Conservation (phyloP, 2,797 vertebrate genomes). For the Labroides dimidiatus region DNA sequence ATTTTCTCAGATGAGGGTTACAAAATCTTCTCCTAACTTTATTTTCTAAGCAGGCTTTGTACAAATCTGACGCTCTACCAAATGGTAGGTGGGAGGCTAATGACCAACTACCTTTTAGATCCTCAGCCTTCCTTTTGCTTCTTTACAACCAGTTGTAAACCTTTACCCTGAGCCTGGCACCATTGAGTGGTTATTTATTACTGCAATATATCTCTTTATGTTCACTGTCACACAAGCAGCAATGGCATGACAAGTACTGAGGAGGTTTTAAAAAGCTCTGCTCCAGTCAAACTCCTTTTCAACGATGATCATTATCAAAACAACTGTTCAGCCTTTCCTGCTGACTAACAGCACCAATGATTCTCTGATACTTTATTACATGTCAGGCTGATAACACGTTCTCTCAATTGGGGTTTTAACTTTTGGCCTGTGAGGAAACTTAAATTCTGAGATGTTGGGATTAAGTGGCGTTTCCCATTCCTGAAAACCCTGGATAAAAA, state of each 20-base stretch:
- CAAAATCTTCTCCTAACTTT: slow-evolving; percentile 1
- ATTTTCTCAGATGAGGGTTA: not conserved
- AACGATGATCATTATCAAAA: slow-evolving; percentile 86
- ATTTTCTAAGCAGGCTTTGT: slow-evolving; percentile 24
- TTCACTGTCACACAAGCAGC: slow-evolving; percentile 89
- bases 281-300: slow-evolving; percentile 90
- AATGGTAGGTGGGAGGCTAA: slow-evolving; percentile 50
- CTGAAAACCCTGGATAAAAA: not conserved
- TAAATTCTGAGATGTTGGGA: not conserved
- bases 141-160: slow-evolving; percentile 78
- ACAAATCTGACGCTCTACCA: slow-evolving; percentile 44
- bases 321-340: slow-evolving; percentile 79
- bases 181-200: slow-evolving; percentile 93
- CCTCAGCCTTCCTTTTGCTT: slow-evolving; percentile 53
- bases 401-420: not conserved
- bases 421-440: not conserved
- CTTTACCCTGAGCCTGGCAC: slow-evolving; percentile 72
- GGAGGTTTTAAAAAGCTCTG: slow-evolving; percentile 59
- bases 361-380: slow-evolving; percentile 62
- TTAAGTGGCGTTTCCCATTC: not conserved
- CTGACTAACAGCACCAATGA: slow-evolving; percentile 89
- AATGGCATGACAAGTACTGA: slow-evolving; percentile 85
- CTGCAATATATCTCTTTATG: slow-evolving; percentile 74
- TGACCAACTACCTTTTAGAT: slow-evolving; percentile 27
- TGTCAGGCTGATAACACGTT: not conserved